phyloP scores from a whole-genome alignment of 2,797 vertebrate species.

The Arctocebus calabarensis region DNA sequence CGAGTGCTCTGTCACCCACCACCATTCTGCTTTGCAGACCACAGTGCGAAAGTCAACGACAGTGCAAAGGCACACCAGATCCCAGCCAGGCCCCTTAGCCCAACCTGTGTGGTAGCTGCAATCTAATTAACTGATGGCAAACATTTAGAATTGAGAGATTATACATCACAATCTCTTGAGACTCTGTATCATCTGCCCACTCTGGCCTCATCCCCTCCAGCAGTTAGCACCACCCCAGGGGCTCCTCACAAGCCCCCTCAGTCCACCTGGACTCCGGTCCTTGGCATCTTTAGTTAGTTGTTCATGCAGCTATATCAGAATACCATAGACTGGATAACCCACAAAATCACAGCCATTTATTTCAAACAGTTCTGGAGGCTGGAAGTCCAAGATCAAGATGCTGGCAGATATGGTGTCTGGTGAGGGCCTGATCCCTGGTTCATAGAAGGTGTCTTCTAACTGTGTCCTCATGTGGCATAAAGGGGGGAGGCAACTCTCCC shows the following conservation, averaged over 20 bases:
- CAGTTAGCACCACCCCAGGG: too few relatives aligned
- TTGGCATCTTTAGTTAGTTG: background rate
- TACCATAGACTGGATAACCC: background rate
- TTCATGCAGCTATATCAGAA: background rate
- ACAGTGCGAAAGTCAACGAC: background rate
- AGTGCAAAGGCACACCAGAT: background rate
- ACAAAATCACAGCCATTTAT: background rate
- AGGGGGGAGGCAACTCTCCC: background rate
- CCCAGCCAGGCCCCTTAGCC: background rate
- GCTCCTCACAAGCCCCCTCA: too few relatives aligned
- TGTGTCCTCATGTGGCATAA: background rate
- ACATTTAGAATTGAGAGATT: background rate
- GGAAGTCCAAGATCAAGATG: background rate
- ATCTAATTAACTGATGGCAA: background rate
- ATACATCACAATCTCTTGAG: background rate
- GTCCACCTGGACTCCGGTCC: background rate
- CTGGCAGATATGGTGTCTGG: background rate
- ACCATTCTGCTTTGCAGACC: too few relatives aligned
- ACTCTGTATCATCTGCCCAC: background rate
- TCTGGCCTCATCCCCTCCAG: background rate
- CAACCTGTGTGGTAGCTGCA: background rate
- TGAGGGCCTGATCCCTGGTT: background rate
- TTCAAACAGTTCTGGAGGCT: background rate
- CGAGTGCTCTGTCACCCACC: too few relatives aligned
- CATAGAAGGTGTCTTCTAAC: background rate